These are phyloP conservation scores for Prosopocoilus inquinatus DNA, from an alignment of 2,888 invertebrate species.

Conservation along the genomic window DNA sequence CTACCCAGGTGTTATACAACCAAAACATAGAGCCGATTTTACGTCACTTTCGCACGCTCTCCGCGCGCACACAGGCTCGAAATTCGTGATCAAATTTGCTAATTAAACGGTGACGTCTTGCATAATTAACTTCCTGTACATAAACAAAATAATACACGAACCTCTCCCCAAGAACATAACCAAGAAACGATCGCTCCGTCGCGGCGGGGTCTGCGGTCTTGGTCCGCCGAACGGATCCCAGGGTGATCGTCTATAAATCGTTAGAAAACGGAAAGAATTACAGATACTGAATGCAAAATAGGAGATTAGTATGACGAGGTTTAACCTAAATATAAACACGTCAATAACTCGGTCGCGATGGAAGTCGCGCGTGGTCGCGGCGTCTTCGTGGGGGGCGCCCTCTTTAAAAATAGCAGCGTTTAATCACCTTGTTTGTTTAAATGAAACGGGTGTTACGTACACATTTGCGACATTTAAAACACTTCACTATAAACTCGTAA, in stretches of 20 bases:
- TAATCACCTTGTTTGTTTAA: slow-evolving; percentile 18
- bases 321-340: slow-evolving; percentile 48
- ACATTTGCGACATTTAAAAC: slow-evolving; percentile 40
- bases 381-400: slow-evolving; percentile 4
- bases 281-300: slow-evolving; percentile 24
- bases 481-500: slow-evolving; percentile 40
- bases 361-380: background rate
- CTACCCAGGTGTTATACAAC: background rate
- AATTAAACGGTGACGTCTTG: too few relatives aligned
- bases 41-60: background rate
- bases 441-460: slow-evolving; percentile 13
- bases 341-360: slow-evolving; percentile 15
- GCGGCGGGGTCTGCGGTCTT: background rate
- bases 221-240: background rate
- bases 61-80: background rate
- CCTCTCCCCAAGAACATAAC: slow-evolving; percentile 20
- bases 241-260: background rate
- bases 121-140: slow-evolving; percentile 8
- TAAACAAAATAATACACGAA: slow-evolving; percentile 17
- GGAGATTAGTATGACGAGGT: slow-evolving; percentile 26
- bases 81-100: too few relatives aligned
- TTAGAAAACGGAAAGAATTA: slow-evolving; percentile 15
- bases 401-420: slow-evolving; percentile 12
- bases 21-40: slow-evolving; percentile 3
- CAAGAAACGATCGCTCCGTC: slow-evolving; percentile 4